Percentiles rank a stretch among this genome's conserved stretches.
Evolutionary conservation across 2,113 vertebrate species (phyloP).

Genomic region (Phoxinus phoxinus): DNA sequence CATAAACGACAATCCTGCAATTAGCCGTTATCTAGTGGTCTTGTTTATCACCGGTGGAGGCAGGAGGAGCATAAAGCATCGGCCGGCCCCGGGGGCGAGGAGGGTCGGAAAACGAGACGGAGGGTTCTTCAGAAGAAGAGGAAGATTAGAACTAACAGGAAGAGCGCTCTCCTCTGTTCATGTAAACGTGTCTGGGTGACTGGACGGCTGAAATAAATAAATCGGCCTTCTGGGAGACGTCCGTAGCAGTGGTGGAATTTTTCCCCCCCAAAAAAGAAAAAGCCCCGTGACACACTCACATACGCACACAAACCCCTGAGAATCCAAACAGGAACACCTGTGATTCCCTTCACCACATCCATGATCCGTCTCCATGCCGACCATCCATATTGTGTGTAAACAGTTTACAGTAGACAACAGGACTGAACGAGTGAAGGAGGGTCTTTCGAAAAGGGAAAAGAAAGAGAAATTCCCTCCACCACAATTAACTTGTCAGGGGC

Average conservation of each 20-base stretch:
- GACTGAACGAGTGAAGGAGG: slow-evolving; percentile 11
- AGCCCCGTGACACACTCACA: not conserved
- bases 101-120: not conserved
- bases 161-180: slow-evolving; percentile 69
- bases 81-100: slow-evolving; percentile 15
- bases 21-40: slow-evolving; percentile 42
- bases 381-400: slow-evolving; percentile 67
- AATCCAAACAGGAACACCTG: slow-evolving; percentile 80
- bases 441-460: not conserved
- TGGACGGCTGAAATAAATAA: slow-evolving; percentile 72
- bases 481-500: not conserved
- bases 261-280: slow-evolving; percentile 33
- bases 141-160: slow-evolving; percentile 76
- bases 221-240: slow-evolving; percentile 61
- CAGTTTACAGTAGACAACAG: slow-evolving; percentile 67
- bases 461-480: not conserved
- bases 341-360: slow-evolving; percentile 47
- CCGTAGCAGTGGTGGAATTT: slow-evolving; percentile 60
- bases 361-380: slow-evolving; percentile 54
- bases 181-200: slow-evolving; percentile 69
- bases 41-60: slow-evolving; percentile 40
- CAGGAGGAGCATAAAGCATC: slow-evolving; percentile 36
- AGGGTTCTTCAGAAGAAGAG: slow-evolving; percentile 28
- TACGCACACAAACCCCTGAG: slow-evolving; percentile 25
- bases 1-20: slow-evolving; percentile 6